Percentiles rank a stretch among this genome's conserved stretches.
phyloP scores from a whole-genome alignment of 2,888 invertebrate species.

The Drosophila niveifrons region DNA sequence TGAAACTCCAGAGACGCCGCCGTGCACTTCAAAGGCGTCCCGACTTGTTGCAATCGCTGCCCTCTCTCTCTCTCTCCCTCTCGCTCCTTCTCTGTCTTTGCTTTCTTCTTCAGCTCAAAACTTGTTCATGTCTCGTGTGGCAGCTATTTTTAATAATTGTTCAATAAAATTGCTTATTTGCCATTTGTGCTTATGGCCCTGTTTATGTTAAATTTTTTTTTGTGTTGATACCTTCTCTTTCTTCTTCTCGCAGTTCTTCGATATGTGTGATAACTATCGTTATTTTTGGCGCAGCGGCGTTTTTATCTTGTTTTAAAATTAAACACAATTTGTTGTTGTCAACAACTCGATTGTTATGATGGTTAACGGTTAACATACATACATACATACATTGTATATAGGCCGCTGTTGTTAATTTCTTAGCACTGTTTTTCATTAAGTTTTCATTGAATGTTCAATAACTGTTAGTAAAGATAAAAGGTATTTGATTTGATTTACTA shows the following conservation, averaged over 20 bases:
- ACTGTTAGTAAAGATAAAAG: slow-evolving; percentile 42
- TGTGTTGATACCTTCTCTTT: neutral
- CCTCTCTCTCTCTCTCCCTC: neutral
- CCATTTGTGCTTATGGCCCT: slow-evolving; percentile 43
- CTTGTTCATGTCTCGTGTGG: neutral
- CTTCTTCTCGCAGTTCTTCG: neutral
- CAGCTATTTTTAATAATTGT: slow-evolving; percentile 56
- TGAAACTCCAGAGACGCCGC: slow-evolving; percentile 46
- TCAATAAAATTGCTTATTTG: slow-evolving; percentile 58
- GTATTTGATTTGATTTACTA: slow-evolving; percentile 36
- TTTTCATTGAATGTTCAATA: slow-evolving; percentile 36
- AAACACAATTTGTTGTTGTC: slow-evolving; percentile 58
- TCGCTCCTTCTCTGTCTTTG: neutral
- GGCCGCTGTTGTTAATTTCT: slow-evolving; percentile 35
- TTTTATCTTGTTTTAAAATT: slow-evolving; percentile 74
- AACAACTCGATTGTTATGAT: slow-evolving; percentile 14
- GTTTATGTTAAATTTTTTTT: slow-evolving; percentile 36
- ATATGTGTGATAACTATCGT: slow-evolving; percentile 45
- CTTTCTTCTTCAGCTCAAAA: neutral
- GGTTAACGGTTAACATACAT: slow-evolving; percentile 25
- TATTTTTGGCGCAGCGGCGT: slow-evolving; percentile 47
- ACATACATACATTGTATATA: neutral
- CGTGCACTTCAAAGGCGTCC: slow-evolving; percentile 59
- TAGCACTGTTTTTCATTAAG: slow-evolving; percentile 65
- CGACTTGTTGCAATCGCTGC: slow-evolving; percentile 51